phyloP scores from a whole-genome alignment of 2,113 vertebrate genomes.

The Tachysurus vachellii region DNA sequence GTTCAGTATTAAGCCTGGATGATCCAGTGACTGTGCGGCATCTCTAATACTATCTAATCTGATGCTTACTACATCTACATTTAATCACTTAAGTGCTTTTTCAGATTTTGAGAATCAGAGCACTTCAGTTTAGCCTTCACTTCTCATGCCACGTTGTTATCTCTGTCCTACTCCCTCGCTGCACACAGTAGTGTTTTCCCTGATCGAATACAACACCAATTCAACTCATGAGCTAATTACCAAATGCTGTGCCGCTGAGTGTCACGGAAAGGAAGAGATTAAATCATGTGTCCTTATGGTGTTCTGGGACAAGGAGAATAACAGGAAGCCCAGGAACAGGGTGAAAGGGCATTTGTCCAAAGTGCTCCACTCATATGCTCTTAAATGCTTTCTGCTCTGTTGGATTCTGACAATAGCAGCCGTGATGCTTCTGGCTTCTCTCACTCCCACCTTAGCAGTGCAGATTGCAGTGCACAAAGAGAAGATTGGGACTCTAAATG shows the following conservation, averaged over 20 bases:
- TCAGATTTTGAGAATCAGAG: background rate
- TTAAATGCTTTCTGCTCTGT: slow-evolving; percentile 67
- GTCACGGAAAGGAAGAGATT: background rate
- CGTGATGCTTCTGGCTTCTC: slow-evolving; percentile 63
- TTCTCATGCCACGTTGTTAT: background rate
- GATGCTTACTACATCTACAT: slow-evolving; percentile 7
- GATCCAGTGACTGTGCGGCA: background rate
- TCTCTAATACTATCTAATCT: slow-evolving; percentile 20
- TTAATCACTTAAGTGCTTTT: background rate
- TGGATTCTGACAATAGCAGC: slow-evolving; percentile 65
- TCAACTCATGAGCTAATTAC: slow-evolving; percentile 9
- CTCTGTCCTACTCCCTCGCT: background rate
- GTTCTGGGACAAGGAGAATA: slow-evolving; percentile 4
- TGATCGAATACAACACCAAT: slow-evolving; percentile 1
- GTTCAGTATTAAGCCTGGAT: background rate
- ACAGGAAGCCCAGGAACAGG: slow-evolving; percentile 5
- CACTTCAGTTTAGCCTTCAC: background rate
- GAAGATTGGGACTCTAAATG: slow-evolving; percentile 67
- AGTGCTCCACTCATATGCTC: slow-evolving; percentile 48
- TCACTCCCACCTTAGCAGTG: slow-evolving; percentile 61
- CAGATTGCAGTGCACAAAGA: slow-evolving; percentile 64
- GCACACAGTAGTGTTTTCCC: background rate
- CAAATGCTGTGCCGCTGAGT: background rate
- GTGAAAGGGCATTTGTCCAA: slow-evolving; percentile 15
- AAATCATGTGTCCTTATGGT: background rate